phyloP scores from a whole-genome alignment of 2,113 vertebrate species.

The Passer montanus region DNA sequence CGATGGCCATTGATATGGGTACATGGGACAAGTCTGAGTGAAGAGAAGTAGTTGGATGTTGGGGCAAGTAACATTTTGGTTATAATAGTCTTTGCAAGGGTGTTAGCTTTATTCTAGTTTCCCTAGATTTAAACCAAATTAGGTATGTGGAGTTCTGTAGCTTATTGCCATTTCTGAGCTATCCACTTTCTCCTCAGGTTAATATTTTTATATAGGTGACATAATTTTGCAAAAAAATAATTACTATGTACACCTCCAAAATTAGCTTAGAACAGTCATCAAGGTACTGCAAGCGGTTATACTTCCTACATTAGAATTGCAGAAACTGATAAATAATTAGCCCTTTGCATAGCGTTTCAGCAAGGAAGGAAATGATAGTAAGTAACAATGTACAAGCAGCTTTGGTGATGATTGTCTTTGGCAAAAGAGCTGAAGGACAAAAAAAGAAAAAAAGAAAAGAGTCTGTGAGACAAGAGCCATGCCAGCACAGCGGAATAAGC shows the following conservation, averaged over 20 bases:
- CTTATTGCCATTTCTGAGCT: not conserved
- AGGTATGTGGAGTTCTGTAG: not conserved
- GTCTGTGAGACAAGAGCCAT: not conserved
- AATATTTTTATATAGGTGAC: not conserved
- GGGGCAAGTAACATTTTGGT: not conserved
- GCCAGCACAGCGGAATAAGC: not conserved
- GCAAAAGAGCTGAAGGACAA: not conserved
- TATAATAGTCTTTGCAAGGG: not conserved
- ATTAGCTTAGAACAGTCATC: constrained; percentile 7
- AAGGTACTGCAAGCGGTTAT: not conserved
- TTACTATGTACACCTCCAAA: not conserved
- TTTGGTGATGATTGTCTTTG: not conserved
- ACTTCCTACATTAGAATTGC: not conserved
- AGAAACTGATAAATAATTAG: constrained; percentile 1
- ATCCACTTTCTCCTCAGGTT: not conserved
- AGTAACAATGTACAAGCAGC: not conserved
- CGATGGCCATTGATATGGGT: not conserved
- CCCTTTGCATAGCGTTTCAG: not conserved
- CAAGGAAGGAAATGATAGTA: not conserved
- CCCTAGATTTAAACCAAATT: not conserved
- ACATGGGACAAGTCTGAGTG: not conserved
- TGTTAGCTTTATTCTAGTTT: not conserved
- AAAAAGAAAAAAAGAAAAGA: not conserved
- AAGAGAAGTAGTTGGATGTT: not conserved
- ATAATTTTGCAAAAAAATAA: not conserved